Evolutionary conservation across 2,113 vertebrate genomes (phyloP).

Genomic region (Gavia stellata): DNA sequence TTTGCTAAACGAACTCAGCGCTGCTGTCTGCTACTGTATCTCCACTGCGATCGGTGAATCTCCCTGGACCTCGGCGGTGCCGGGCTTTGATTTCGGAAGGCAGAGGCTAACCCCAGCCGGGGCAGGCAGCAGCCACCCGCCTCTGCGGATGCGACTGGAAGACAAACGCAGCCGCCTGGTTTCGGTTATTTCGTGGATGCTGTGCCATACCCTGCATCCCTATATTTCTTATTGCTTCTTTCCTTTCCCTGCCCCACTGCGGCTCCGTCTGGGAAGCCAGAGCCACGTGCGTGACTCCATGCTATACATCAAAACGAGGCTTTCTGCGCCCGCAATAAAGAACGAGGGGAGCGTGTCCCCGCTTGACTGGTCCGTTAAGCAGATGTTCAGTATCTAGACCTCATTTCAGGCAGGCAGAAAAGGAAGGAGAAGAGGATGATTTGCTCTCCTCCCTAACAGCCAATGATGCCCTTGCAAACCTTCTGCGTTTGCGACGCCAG

Average conservation of each 20-base stretch:
- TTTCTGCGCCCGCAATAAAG: neutral
- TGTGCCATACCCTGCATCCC: neutral
- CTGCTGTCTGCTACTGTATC: neutral
- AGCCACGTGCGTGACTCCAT: neutral
- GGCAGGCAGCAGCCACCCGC: neutral
- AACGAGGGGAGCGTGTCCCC: neutral
- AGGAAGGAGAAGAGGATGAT: neutral
- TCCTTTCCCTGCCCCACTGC: neutral
- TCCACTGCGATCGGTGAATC: neutral
- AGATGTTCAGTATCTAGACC: neutral
- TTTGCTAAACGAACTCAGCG: neutral
- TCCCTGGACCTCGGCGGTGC: accelerated
- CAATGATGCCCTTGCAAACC: neutral
- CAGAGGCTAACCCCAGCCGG: neutral
- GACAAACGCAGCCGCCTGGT: accelerated
- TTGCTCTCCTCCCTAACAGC: neutral
- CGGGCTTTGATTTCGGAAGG: neutral
- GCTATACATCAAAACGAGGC: neutral
- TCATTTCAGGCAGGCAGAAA: neutral
- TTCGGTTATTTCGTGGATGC: neutral
- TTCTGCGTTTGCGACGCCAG: accelerated
- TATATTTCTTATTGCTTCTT: neutral
- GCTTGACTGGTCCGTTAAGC: neutral
- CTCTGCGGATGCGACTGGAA: neutral
- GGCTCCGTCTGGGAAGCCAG: neutral